Conservation (phyloP, 2,888 invertebrate genomes). For the Mesorhabditis belari region DNA sequence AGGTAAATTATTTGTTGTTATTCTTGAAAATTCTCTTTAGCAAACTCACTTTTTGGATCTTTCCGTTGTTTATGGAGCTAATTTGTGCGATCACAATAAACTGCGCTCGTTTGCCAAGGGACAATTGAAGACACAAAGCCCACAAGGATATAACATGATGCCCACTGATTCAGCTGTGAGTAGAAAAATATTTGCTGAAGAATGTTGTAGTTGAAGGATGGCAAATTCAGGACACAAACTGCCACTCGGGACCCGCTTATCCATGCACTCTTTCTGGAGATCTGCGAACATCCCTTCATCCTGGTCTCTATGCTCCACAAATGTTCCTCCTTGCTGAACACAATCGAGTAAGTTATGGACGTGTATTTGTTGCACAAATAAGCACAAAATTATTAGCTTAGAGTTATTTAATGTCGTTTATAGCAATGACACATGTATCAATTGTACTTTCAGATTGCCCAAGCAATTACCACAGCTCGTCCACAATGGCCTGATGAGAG, state of each 20-base stretch:
- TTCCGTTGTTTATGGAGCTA: conserved; percentile 84
- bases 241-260: conserved; percentile 26
- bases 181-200: neutral
- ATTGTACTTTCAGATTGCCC: conserved; percentile 17
- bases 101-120: conserved; percentile 65
- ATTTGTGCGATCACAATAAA: conserved; percentile 70
- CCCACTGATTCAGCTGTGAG: conserved; percentile 19
- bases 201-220: neutral
- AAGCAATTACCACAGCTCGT: conserved; percentile 7
- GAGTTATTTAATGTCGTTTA: too few relatives aligned
- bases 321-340: conserved; percentile 39
- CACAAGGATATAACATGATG: conserved; percentile 20
- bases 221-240: conserved; percentile 18
- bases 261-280: conserved; percentile 34
- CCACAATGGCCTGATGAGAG: conserved; percentile 23
- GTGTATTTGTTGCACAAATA: too few relatives aligned
- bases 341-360: conserved; percentile 27
- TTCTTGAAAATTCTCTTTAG: conserved; percentile 57
- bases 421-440: too few relatives aligned
- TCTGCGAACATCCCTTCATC: conserved; percentile 37
- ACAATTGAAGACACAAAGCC: conserved; percentile 12
- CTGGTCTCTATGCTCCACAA: conserved; percentile 35
- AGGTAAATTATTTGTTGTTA: neutral
- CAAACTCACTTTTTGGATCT: conserved; percentile 73
- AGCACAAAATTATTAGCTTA: too few relatives aligned